Evolutionary conservation across 37 sponge, comb jelly and placozoan genomes (phyloP).

Genomic region (Hexactinellida sp.): DNA sequence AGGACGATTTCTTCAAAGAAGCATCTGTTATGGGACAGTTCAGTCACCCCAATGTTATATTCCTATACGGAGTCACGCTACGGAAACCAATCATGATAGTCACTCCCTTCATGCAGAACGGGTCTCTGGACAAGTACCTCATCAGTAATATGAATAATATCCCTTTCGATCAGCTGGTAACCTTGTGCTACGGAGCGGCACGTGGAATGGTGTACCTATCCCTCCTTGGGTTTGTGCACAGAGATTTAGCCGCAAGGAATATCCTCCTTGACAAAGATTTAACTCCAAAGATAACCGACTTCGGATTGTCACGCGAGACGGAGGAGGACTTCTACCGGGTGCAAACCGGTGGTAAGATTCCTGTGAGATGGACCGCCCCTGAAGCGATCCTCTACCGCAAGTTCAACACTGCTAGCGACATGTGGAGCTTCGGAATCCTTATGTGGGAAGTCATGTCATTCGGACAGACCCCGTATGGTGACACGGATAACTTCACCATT

Average conservation of each 20-base stretch:
- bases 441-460: constrained; percentile 14
- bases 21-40: constrained; percentile 41
- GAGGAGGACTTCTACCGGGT: neutral
- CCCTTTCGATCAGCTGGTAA: neutral
- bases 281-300: neutral
- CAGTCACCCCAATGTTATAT: constrained; percentile 30
- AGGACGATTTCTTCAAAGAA: constrained; percentile 28
- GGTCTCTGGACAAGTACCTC: neutral
- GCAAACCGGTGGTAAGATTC: neutral
- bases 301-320: neutral
- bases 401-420: neutral
- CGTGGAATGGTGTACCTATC: neutral
- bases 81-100: constrained; percentile 29
- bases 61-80: constrained; percentile 26
- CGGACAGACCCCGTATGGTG: neutral
- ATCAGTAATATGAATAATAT: neutral
- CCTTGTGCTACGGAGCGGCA: neutral
- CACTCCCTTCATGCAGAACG: constrained; percentile 25
- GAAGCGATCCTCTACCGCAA: neutral
- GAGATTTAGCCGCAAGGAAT: constrained; percentile 2
- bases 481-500: neutral
- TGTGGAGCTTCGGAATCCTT: neutral
- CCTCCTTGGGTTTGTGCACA: neutral
- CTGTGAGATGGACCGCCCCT: neutral
- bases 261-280: neutral